These are phyloP conservation scores for Microcebus griseorufus DNA, from an alignment of 2,113 vertebrate species.

Conservation along the genomic window DNA sequence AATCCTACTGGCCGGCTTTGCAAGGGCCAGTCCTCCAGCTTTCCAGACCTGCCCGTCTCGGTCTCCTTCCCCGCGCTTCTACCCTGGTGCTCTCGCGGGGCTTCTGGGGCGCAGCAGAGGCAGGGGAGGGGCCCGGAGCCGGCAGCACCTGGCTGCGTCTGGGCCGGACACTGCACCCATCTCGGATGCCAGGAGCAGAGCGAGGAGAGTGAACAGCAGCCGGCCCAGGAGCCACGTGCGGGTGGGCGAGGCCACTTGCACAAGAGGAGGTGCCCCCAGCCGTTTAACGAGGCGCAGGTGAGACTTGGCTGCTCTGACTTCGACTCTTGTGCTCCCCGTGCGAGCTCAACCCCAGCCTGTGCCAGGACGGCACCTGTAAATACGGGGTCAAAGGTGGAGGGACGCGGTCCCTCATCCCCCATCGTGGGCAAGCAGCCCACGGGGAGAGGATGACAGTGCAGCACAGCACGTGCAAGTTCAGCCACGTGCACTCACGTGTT, in stretches of 20 bases:
- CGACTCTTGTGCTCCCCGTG: accelerated
- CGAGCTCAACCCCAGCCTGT: accelerated
- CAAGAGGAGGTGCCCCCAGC: accelerated
- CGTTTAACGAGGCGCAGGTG: accelerated
- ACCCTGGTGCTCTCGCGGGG: accelerated
- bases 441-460: no score
- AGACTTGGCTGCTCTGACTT: background rate
- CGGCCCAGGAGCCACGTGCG: accelerated
- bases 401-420: no score
- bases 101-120: no score
- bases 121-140: accelerated
- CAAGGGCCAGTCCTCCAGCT: accelerated
- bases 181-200: accelerated
- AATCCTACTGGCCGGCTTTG: accelerated
- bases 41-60: accelerated
- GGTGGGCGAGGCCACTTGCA: accelerated
- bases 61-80: accelerated
- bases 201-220: accelerated
- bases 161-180: accelerated
- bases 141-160: accelerated
- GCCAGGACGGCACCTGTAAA: accelerated
- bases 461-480: accelerated
- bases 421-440: background rate
- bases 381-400: background rate
- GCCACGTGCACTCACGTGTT: accelerated